Percentiles rank a stretch among this genome's conserved stretches.
Conservation (phyloP, 2,888 invertebrate genomes). For the Pecten maximus region DNA sequence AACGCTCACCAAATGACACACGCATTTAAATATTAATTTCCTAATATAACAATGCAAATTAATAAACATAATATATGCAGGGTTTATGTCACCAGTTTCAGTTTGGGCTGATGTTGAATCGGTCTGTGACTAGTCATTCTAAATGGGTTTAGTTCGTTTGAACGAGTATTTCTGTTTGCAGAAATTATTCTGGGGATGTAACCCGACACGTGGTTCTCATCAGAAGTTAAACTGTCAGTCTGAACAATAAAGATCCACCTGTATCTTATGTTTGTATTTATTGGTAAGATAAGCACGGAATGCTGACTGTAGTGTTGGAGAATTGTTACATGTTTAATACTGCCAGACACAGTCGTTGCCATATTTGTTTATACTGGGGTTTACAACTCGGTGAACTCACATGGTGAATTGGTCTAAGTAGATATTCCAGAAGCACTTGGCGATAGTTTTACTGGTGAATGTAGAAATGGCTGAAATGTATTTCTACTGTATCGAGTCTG, state of each 20-base stretch:
- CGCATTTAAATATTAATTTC: no score
- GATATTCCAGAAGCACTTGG: neutral
- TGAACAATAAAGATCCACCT: conserved; percentile 21
- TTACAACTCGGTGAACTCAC: neutral
- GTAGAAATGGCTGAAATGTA: neutral
- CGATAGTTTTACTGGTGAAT: neutral
- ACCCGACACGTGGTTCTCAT: neutral
- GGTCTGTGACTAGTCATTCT: neutral
- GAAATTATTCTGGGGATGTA: neutral
- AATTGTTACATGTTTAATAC: neutral
- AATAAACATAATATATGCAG: no score
- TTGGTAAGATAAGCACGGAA: conserved; percentile 3
- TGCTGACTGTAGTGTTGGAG: neutral
- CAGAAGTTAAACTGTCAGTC: neutral
- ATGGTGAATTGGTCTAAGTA: neutral
- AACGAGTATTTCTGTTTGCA: neutral
- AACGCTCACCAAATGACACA: no score
- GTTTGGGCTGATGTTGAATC: neutral
- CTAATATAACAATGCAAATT: no score
- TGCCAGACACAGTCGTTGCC: neutral
- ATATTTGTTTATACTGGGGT: neutral
- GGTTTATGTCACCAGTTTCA: no score
- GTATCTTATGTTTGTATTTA: conserved; percentile 23
- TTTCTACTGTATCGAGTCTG: neutral
- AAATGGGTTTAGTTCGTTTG: neutral